Evolutionary conservation across 2,113 vertebrate genomes (phyloP).

Genomic region (Oxyura jamaicensis): DNA sequence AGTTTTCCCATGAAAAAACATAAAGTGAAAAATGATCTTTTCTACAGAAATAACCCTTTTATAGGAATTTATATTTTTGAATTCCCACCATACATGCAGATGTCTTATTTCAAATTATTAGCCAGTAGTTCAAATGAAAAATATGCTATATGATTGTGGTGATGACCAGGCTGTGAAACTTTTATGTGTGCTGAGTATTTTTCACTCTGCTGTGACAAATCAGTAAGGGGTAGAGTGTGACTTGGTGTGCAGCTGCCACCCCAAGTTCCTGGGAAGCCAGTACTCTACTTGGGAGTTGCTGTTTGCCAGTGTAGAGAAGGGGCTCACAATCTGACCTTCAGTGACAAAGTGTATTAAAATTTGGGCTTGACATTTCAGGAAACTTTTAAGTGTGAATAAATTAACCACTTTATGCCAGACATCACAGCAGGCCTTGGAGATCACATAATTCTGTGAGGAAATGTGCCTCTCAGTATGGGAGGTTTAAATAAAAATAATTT

Average conservation of each 20-base stretch:
- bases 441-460: neutral
- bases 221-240: neutral
- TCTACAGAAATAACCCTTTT: neutral
- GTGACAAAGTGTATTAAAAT: neutral
- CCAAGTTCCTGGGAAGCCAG: neutral
- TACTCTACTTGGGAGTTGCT: neutral
- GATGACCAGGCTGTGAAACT: neutral
- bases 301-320: neutral
- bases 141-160: neutral
- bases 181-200: neutral
- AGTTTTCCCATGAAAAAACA: neutral
- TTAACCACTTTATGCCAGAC: slow-evolving; percentile 13
- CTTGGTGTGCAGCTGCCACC: neutral
- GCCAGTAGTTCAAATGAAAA: neutral
- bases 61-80: neutral
- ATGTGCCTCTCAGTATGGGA: neutral
- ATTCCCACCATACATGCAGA: neutral
- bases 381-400: neutral
- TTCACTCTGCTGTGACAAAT: neutral
- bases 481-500: slow-evolving; percentile 39
- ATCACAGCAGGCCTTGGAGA: neutral
- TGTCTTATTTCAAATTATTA: neutral
- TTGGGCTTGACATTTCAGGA: neutral
- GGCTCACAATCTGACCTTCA: neutral
- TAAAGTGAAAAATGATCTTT: neutral